These are phyloP conservation scores for Pithys albifrons DNA, from an alignment of 2,113 vertebrate genomes.

Conservation along the genomic window DNA sequence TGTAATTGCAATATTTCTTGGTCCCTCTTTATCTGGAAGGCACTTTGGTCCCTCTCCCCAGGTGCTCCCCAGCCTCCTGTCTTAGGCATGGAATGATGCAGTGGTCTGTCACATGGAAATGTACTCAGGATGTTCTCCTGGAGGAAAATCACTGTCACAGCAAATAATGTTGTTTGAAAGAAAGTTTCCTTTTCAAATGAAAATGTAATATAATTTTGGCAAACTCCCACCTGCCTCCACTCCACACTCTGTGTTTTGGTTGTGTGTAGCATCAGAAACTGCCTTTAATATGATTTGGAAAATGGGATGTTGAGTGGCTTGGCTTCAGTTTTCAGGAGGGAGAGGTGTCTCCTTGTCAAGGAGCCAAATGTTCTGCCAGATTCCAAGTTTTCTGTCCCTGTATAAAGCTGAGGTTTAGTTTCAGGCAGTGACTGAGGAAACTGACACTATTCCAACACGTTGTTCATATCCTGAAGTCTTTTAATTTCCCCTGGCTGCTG, in stretches of 20 bases:
- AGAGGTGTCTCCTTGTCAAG: not conserved
- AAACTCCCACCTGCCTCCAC: not conserved
- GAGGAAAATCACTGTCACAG: not conserved
- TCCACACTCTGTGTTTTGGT: not conserved
- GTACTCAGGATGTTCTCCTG: not conserved
- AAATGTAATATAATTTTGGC: not conserved
- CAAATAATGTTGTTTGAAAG: not conserved
- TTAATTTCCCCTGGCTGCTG: slow-evolving; percentile 50
- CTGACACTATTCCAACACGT: not conserved
- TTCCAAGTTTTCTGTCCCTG: not conserved
- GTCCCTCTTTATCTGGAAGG: not conserved
- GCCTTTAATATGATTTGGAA: not conserved
- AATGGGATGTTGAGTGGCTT: not conserved
- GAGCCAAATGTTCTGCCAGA: not conserved
- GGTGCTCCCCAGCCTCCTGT: not conserved
- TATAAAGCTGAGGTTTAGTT: not conserved
- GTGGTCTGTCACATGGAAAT: not conserved
- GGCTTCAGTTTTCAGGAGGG: not conserved
- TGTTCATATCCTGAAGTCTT: slow-evolving; percentile 42
- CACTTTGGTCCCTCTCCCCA: not conserved
- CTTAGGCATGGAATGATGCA: not conserved
- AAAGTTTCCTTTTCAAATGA: slow-evolving; percentile 16
- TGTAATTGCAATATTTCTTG: not conserved
- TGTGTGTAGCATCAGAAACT: not conserved
- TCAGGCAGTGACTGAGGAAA: slow-evolving; percentile 7